Evolutionary conservation across 2,888 invertebrate species (phyloP).

Genomic region (Epinotia demarniana): DNA sequence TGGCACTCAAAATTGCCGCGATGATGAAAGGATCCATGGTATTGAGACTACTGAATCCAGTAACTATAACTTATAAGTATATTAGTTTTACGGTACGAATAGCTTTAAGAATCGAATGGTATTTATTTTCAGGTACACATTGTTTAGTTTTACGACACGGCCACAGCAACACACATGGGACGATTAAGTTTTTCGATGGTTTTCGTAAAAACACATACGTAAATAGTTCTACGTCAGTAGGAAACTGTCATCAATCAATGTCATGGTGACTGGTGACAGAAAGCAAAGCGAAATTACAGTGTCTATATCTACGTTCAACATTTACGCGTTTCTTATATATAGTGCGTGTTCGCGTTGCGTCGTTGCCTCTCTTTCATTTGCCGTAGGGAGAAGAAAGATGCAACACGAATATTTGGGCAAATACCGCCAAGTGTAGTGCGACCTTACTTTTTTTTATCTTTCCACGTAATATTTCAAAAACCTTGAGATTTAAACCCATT

Average conservation of each 20-base stretch:
- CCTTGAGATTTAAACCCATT: too few relatives aligned
- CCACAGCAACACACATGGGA: constrained; percentile 12
- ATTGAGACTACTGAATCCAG: constrained; percentile 26
- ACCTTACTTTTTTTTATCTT: too few relatives aligned
- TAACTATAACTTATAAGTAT: neutral
- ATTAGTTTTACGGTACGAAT: neutral
- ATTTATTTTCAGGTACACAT: constrained; percentile 34
- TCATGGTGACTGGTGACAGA: constrained; percentile 7
- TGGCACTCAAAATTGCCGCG: constrained; percentile 74
- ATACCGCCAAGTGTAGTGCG: too few relatives aligned
- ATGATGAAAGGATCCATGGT: constrained; percentile 78
- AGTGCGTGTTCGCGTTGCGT: too few relatives aligned
- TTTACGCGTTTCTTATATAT: too few relatives aligned
- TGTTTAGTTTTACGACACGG: constrained; percentile 7
- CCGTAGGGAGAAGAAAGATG: too few relatives aligned
- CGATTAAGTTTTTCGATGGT: neutral
- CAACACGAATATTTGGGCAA: too few relatives aligned
- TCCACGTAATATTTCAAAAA: too few relatives aligned
- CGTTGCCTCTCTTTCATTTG: too few relatives aligned
- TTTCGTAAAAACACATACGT: constrained; percentile 28
- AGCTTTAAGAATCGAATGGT: constrained; percentile 9
- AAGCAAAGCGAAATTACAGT: neutral
- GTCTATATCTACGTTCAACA: too few relatives aligned
- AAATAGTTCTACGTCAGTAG: constrained; percentile 39
- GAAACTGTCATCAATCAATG: constrained; percentile 18